Base-by-base conservation (phyloP, 2,113 vertebrate genomes). In the Tychaedon coryphoeus region DNA sequence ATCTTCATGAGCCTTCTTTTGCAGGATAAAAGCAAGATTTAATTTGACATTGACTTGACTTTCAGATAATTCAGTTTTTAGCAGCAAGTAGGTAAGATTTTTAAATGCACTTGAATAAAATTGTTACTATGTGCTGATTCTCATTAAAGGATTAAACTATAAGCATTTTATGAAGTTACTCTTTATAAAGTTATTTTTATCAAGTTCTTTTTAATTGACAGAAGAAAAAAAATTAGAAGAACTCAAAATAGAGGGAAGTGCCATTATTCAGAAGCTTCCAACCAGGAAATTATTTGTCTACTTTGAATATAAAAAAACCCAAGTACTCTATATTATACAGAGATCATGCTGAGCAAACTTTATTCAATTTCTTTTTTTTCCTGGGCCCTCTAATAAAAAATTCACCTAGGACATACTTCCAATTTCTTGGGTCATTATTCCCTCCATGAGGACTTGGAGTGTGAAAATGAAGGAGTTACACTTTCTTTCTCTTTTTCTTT, bases 121-220 rank as follows among this genome's bases (percentile, higher is more conserved):
- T 86, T 71, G 40, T 38, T 92, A 36, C 40, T 83, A 45, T 76
- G 29, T 88, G 51, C 82, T 81, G 89, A 95, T 93, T 95, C 89
- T 92, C 65, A 88, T 88, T 96, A 94, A 70, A 88, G 93, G 86
- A 95, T 96, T 96, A 96, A 90, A 83, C 54, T 92, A 24, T 66
- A 92, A 92, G 60, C 47, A 62, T 83, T 94, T 93, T 83, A 40
- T 77, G 54, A 78, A 96, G 36, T 75, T 92, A 40, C 51, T 94
- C 73, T 77, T 72, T 74, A 72, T 53, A 56, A 91, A 93, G 73
- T 70, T 92, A 78, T 90, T 96, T 95, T 86, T 94, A 95, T 86
- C 53, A 67, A 71, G 47, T 79, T 87, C 80, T 34, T 95, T 85
- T 91, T 92, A 95, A 90, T 74, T 88, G 85, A 67, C 81, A 77